Conservation (phyloP, 35 echinoderm and acorn worm species). For the Heliocidaris tuberculata region DNA sequence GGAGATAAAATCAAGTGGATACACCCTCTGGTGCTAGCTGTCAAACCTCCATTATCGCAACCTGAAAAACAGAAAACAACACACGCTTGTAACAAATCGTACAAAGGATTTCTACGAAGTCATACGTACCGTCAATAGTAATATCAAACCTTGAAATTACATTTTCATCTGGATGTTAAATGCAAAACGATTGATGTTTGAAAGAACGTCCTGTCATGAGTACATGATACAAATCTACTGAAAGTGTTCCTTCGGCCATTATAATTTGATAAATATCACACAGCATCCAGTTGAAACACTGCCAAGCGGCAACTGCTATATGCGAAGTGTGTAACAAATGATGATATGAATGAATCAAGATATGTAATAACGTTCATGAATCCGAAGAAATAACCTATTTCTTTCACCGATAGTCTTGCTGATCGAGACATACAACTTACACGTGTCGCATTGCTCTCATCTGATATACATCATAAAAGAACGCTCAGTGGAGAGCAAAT, state of each 20-base stretch:
- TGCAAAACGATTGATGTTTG: no score
- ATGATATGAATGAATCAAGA: no score
- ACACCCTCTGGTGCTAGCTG: not conserved
- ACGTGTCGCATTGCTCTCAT: not conserved
- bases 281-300: not conserved
- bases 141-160: no score
- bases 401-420: not conserved
- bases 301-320: not conserved
- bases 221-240: no score
- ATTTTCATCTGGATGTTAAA: no score
- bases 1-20: not conserved
- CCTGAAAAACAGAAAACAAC: not conserved
- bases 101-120: not conserved
- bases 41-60: not conserved
- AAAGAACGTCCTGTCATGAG: no score
- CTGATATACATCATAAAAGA: not conserved
- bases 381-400: not conserved
- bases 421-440: not conserved
- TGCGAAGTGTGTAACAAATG: not conserved
- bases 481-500: not conserved
- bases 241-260: no score
- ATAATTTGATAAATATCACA: no score
- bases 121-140: no score
- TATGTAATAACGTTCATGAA: not conserved
- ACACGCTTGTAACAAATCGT: not conserved